Evolutionary conservation across 2,797 vertebrate genomes (phyloP).

Genomic region (Calcarius lapponicus): DNA sequence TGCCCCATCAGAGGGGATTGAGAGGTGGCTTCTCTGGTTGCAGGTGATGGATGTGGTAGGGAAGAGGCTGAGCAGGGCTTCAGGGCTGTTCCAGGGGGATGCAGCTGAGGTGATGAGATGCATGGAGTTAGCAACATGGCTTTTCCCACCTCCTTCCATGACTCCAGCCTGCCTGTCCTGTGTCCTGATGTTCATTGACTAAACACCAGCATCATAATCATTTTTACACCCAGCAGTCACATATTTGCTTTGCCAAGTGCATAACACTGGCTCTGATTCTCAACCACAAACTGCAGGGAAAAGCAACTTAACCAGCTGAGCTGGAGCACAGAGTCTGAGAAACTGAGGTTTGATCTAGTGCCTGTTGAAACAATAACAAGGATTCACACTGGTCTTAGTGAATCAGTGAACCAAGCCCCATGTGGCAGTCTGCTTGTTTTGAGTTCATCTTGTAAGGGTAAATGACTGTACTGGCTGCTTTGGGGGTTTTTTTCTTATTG

Average conservation of each 20-base stretch:
- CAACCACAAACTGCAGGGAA: neutral
- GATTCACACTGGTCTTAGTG: neutral
- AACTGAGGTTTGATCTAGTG: neutral
- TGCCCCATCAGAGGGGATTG: neutral
- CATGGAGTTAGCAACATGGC: neutral
- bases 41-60: rapidly evolving
- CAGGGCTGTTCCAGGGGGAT: neutral
- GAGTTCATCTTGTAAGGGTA: neutral
- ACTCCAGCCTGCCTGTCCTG: neutral
- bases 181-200: neutral
- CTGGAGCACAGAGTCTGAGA: neutral
- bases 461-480: neutral
- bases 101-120: neutral
- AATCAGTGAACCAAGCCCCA: neutral
- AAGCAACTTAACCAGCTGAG: neutral
- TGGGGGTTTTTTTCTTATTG: neutral
- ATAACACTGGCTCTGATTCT: neutral
- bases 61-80: neutral
- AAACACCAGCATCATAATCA: neutral
- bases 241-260: neutral
- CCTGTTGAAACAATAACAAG: neutral
- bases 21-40: neutral
- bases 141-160: neutral
- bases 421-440: neutral
- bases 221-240: neutral